Percentiles rank a stretch among this genome's conserved stretches.
These are phyloP conservation scores for Drosophila anomalata DNA, from an alignment of 2,888 invertebrate species.

Conservation along the genomic window DNA sequence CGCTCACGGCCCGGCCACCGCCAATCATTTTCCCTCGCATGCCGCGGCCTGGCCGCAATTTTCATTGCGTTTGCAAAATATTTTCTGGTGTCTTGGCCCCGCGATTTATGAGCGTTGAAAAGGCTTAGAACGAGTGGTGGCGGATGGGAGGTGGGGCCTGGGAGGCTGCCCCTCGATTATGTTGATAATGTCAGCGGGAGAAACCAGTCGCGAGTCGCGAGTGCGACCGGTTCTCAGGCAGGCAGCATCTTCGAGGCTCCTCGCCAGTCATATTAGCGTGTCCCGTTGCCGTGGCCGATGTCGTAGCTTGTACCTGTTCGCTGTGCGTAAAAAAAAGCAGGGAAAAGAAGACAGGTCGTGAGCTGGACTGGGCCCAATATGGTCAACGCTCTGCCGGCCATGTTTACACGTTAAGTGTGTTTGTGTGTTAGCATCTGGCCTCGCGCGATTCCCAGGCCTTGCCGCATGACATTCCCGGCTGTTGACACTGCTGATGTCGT, in stretches of 20 bases:
- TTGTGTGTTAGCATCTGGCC: conserved; percentile 70
- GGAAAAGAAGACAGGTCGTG: conserved; percentile 48
- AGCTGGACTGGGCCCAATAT: conserved; percentile 59
- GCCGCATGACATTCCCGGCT: conserved; percentile 37
- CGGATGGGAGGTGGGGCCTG: not conserved
- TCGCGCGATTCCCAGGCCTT: conserved; percentile 41
- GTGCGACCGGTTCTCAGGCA: conserved; percentile 59
- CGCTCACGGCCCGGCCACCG: conserved; percentile 2
- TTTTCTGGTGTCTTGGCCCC: conserved; percentile 59
- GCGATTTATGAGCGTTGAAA: conserved; percentile 79
- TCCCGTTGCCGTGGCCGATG: conserved; percentile 57
- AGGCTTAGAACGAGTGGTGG: conserved; percentile 65
- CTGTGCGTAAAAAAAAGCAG: conserved; percentile 61
- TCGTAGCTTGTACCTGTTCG: conserved; percentile 44
- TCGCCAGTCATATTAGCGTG: conserved; percentile 76
- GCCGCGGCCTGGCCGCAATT: conserved; percentile 42
- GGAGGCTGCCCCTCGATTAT: conserved; percentile 67
- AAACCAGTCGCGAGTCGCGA: conserved; percentile 28
- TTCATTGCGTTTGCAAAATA: conserved; percentile 74
- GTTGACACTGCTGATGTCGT: conserved; percentile 26
- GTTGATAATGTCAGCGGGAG: conserved; percentile 72
- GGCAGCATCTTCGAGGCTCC: conserved; percentile 43
- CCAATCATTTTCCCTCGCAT: conserved; percentile 61
- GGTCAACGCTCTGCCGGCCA: conserved; percentile 80
- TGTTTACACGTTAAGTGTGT: conserved; percentile 79